Evolutionary conservation across 1,140 invertebrate species (phyloP).

Genomic region (Caenorhabditis elegans): DNA sequence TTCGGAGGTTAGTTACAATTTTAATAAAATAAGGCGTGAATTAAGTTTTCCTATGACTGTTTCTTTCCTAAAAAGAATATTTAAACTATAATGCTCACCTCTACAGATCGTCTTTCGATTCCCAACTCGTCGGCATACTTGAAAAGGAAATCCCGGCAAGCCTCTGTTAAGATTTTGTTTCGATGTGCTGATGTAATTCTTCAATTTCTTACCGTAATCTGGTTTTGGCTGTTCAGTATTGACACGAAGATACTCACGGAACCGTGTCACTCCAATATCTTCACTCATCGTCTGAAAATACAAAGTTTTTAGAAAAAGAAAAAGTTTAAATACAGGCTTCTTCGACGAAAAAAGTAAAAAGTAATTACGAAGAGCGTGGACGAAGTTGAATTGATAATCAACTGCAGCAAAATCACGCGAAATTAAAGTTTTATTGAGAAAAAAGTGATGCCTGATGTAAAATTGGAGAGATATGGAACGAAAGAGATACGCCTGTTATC

Average conservation of each 20-base stretch:
- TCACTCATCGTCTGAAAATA: conserved; percentile 61
- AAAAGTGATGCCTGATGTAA: conserved; percentile 4
- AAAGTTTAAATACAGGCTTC: background rate
- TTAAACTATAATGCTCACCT: background rate
- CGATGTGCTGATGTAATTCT: background rate
- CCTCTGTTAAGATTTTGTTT: background rate
- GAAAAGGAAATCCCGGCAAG: conserved; percentile 26
- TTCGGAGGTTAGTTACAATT: too few species aligned
- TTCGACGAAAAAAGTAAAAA: background rate
- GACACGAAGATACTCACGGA: conserved; percentile 78
- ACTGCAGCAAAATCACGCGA: background rate
- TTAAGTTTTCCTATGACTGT: too few species aligned
- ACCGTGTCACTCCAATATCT: conserved; percentile 75
- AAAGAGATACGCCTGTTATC: conserved; percentile 13
- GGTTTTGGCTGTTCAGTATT: conserved; percentile 80
- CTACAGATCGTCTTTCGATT: conserved; percentile 3
- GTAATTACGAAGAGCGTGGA: background rate
- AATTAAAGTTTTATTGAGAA: conserved; percentile 12
- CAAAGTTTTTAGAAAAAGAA: background rate
- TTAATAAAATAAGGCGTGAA: too few species aligned
- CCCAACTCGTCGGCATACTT: conserved; percentile 29
- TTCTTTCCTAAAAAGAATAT: too few species aligned
- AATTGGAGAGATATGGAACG: background rate
- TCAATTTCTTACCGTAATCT: conserved; percentile 75
- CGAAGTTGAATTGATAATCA: conserved; percentile 1